Percentiles rank a stretch among this genome's conserved stretches.
These are phyloP conservation scores for Himalopsyche tibetana DNA, from an alignment of 2,888 invertebrate genomes.

Conservation along the genomic window DNA sequence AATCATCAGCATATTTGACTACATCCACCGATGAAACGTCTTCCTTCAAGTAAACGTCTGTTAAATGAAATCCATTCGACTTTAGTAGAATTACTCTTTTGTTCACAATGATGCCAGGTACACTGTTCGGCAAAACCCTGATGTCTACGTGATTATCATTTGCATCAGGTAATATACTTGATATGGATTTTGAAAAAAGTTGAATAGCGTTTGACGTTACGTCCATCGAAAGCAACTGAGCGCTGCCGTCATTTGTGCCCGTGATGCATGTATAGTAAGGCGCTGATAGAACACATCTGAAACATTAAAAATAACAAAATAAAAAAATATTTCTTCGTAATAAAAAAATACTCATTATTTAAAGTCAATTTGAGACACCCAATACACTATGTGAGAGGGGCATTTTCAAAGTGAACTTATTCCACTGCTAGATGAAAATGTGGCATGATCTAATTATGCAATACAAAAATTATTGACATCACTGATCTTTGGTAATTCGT, in stretches of 20 bases:
- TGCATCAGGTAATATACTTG: constrained; percentile 67
- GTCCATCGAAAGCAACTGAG: constrained; percentile 80
- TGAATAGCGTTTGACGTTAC: constrained; percentile 76
- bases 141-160: constrained; percentile 68
- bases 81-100: constrained; percentile 71
- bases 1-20: constrained; percentile 70
- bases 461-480: too few species aligned
- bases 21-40: constrained; percentile 70
- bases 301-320: constrained; percentile 67
- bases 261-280: constrained; percentile 82
- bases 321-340: constrained; percentile 12
- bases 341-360: too few species aligned
- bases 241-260: constrained; percentile 72
- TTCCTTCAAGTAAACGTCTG: constrained; percentile 69
- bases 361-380: too few species aligned
- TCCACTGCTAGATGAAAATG: too few species aligned
- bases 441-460: too few species aligned
- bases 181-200: constrained; percentile 74
- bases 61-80: constrained; percentile 70
- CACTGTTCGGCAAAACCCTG: constrained; percentile 70
- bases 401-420: too few species aligned
- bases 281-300: constrained; percentile 80
- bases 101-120: constrained; percentile 73
- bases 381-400: too few species aligned
- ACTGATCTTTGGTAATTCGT: too few species aligned